These are phyloP conservation scores for Ctenoplectra terminalis DNA, from an alignment of 1,140 invertebrate genomes.

Conservation along the genomic window DNA sequence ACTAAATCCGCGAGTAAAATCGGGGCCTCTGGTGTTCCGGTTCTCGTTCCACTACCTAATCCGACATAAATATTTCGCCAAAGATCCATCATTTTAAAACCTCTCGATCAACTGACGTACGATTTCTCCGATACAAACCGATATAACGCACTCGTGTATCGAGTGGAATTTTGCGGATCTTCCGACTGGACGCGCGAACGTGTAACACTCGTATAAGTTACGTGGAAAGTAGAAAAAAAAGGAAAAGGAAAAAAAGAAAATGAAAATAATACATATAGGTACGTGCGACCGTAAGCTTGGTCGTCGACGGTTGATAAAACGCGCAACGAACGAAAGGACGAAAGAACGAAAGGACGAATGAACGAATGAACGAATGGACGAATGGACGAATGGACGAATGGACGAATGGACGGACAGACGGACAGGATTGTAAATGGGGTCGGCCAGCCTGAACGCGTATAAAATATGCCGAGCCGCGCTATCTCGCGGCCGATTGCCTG, in stretches of 20 bases:
- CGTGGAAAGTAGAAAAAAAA: not conserved
- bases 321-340: conserved; percentile 11
- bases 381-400: conserved; percentile 29
- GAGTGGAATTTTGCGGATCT: not conserved
- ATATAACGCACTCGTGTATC: no score
- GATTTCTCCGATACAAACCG: no score
- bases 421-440: conserved; percentile 66
- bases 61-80: conserved; percentile 51
- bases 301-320: conserved; percentile 50
- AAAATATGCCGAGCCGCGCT: conserved; percentile 78
- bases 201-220: not conserved
- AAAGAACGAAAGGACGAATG: not conserved
- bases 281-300: not conserved
- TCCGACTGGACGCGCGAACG: no score
- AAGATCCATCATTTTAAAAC: conserved; percentile 34
- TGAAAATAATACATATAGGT: not conserved
- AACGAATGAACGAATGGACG: conserved; percentile 1
- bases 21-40: not conserved
- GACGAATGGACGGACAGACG: conserved; percentile 50
- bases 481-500: conserved; percentile 78
- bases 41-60: conserved; percentile 28
- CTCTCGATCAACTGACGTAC: not conserved
- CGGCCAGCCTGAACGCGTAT: conserved; percentile 66
- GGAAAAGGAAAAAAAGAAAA: not conserved
- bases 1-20: conserved; percentile 40